Evolutionary conservation across 2,797 vertebrate species (phyloP), one percentile per base, ranked within the genome.

Genomic region (Nannoperca australis): DNA sequence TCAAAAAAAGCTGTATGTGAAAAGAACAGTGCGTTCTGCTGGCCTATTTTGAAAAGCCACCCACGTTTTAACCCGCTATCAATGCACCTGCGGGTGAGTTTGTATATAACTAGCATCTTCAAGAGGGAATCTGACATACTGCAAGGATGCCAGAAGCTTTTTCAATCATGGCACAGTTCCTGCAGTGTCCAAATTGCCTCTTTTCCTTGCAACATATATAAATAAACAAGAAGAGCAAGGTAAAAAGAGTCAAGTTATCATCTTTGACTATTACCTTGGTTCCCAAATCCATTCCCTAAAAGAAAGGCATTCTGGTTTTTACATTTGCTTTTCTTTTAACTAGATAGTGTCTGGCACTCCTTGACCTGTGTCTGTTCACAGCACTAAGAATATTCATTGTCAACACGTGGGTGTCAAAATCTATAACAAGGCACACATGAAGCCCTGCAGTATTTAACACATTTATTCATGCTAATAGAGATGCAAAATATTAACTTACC

Each of bases 401-500:
- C 27, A 82, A 62, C 75, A 81, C 61, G n/a, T 54, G 78, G 77
- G 63, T 76, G 68, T 75, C 49, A 77, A 81, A 87, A 86, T 75
- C 62, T 70, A 60, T 58, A 84, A 74, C 67, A 71, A 86, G 59
- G 75, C 76, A 84, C 77, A 68, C 85, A 79, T 82, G 71, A 86
- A 84, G 51, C 42, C 36, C 59, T 45, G 73, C 47, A 79, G 73
- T 73, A 78, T 54, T n/a, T 62, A 85, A 64, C 54, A 70, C 45
- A 69, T 85, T 53, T 79, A 81, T 74, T 73, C 84, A 83, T 78
- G 67, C 69, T 76, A 83, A 82, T 49, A 68, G 47, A 77, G 60
- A 78, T 42, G 79, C 70, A 74, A 82, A 81, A 64, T 44, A 80
- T 82, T 59, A 80, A 90, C 94, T 94, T 91, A 95, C 94, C 91